These are phyloP conservation scores for Buathra laborator DNA, from an alignment of 2,888 invertebrate species.

Conservation along the genomic window DNA sequence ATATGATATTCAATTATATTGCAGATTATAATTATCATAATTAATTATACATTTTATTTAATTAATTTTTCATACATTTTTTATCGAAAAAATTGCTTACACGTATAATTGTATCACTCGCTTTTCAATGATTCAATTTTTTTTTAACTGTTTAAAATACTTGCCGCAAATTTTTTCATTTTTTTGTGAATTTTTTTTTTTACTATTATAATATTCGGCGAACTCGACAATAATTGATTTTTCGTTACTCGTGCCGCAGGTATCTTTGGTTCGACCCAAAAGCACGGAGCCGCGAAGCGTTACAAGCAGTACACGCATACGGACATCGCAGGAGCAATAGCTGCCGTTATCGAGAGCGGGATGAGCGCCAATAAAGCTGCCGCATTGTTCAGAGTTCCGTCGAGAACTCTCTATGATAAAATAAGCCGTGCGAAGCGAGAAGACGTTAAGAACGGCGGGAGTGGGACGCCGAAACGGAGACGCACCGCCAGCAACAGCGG, in stretches of 20 bases:
- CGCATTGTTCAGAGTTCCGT: conserved; percentile 94
- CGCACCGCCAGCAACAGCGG: conserved; percentile 77
- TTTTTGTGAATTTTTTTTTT: conserved; percentile 6
- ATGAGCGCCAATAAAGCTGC: conserved; percentile 96
- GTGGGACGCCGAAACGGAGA: conserved; percentile 93
- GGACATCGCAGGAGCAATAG: conserved; percentile 95
- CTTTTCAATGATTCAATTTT: too few relatives aligned
- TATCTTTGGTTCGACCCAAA: conserved; percentile 90
- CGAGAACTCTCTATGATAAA: conserved; percentile 96
- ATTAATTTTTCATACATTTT: too few relatives aligned
- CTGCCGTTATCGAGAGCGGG: conserved; percentile 92
- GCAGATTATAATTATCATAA: too few relatives aligned
- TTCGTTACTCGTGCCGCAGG: conserved; percentile 3
- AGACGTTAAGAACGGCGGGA: conserved; percentile 92
- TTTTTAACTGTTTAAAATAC: too few relatives aligned
- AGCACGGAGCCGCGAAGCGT: conserved; percentile 94
- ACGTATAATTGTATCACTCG: too few relatives aligned
- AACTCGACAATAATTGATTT: not conserved
- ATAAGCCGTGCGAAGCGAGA: conserved; percentile 84
- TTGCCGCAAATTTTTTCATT: not conserved
- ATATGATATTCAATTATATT: too few relatives aligned
- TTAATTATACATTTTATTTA: too few relatives aligned
- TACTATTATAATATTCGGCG: not conserved
- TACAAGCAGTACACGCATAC: conserved; percentile 96
- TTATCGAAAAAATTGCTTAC: too few relatives aligned